These are phyloP conservation scores for Speoplatyrhinus poulsoni DNA, from an alignment of 2,113 vertebrate genomes.

Conservation along the genomic window DNA sequence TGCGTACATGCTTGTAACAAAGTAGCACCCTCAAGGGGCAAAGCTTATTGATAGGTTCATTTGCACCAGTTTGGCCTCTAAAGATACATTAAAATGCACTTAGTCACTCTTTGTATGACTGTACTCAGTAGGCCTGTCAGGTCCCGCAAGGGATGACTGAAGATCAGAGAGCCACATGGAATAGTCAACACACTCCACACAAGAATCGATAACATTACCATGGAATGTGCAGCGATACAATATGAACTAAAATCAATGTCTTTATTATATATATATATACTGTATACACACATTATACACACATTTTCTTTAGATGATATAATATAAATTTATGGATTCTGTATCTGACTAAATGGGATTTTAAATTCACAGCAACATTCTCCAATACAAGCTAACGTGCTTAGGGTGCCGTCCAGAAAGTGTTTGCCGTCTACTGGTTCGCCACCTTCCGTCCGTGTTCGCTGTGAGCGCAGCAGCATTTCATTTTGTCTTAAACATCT, in stretches of 20 bases:
- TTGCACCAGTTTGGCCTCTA: slow-evolving; percentile 64
- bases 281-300: too few species aligned
- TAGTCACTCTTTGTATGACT: slow-evolving; percentile 67
- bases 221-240: slow-evolving; percentile 11
- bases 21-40: slow-evolving; percentile 44
- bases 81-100: slow-evolving; percentile 73
- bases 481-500: too few species aligned
- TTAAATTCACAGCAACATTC: too few species aligned
- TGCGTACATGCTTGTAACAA: slow-evolving; percentile 19
- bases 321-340: too few species aligned
- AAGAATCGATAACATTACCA: slow-evolving; percentile 16
- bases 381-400: too few species aligned
- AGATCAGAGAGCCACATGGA: slow-evolving; percentile 19
- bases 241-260: neutral
- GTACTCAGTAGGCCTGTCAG: slow-evolving; percentile 51
- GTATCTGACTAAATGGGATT: too few species aligned
- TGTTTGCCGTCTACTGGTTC: too few species aligned
- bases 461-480: too few species aligned
- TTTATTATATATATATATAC: neutral
- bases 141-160: slow-evolving; percentile 34
- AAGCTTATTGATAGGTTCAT: slow-evolving; percentile 65
- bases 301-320: too few species aligned
- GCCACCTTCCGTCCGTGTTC: too few species aligned
- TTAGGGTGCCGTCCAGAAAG: too few species aligned
- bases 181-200: slow-evolving; percentile 13